Conservation (phyloP, 2,888 invertebrate genomes). For the Fragum whitleyi region DNA sequence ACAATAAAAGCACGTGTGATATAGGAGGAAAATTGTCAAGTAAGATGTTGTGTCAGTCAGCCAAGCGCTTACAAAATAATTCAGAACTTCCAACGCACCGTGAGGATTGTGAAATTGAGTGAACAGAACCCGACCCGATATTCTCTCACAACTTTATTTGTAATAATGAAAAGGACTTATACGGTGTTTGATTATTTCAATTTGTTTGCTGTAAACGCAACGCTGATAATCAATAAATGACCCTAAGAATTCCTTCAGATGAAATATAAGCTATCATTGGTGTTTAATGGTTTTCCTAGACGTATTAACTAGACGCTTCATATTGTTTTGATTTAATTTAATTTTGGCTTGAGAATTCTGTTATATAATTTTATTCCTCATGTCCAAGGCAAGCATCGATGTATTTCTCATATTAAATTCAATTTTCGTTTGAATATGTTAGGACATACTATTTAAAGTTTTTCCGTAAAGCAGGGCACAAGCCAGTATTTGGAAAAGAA, state of each 20-base stretch:
- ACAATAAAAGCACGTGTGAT: no score
- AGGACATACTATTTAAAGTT: no score
- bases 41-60: slow-evolving; percentile 16
- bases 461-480: no score
- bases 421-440: no score
- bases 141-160: neutral
- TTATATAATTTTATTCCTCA: no score
- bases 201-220: neutral
- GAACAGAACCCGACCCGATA: neutral
- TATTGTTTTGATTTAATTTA: no score
- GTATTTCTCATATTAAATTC: no score
- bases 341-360: no score
- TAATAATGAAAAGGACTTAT: neutral
- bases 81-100: slow-evolving; percentile 3
- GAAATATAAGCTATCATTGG: neutral
- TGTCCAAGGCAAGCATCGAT: no score
- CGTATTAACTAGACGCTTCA: no score
- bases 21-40: neutral
- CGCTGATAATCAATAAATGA: neutral
- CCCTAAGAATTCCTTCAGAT: neutral
- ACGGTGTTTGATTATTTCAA: slow-evolving; percentile 6
- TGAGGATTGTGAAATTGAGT: slow-evolving; percentile 20
- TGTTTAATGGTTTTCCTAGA: neutral
- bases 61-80: slow-evolving; percentile 14
- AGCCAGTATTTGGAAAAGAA: no score